Base-by-base conservation (phyloP, 2,888 invertebrate species). In the Drosophila borborema region DNA sequence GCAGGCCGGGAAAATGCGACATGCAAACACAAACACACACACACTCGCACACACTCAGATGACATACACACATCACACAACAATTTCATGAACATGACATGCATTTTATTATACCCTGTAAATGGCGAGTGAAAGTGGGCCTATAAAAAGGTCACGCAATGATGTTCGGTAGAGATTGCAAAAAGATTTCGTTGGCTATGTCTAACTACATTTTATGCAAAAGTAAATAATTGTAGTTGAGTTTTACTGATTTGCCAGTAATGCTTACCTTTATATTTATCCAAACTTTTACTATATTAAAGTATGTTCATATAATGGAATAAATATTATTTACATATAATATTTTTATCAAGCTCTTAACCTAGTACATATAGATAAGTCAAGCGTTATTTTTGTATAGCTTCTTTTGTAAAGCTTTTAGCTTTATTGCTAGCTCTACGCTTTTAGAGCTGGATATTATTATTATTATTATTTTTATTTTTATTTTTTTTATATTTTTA, bases 11-110 rank as follows among this genome's bases (percentile, higher is more conserved):
- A 77, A 82, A 80, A 83, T 53, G 81, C 81, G 80, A 77, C 86
- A 86, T 74, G 53, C 80, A 71, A 64, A 40, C 49, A 55, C 38
- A 60, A 43, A 31, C 58, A 31, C 28, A 23, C 20, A 55, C 59
- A 67, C 56, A 56, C 60, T 43, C 54, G 63, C 41, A 55, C 48
- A 23, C 23, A 28, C 41, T 43, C 54, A 51, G n/a, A n/a, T 8
- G 12, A 38, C 38, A 38, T 16, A 38, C 18, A 62, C 61, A 65
- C 49, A 64, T 31, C 53, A 51, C 60, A 72, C 51, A 66, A 48
- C 60, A 81, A 80, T 67, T 66, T 59, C 64, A 59, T 63, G 78
- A 79, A 82, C 89, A 90, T 84, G 89, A 81, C 90, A 81, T 82
- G 90, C 88, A 90, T 91, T 89, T 70, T 72, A 61, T 73, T 71